Conservation (phyloP, 2,113 vertebrate genomes). For the Dipodomys merriami region DNA sequence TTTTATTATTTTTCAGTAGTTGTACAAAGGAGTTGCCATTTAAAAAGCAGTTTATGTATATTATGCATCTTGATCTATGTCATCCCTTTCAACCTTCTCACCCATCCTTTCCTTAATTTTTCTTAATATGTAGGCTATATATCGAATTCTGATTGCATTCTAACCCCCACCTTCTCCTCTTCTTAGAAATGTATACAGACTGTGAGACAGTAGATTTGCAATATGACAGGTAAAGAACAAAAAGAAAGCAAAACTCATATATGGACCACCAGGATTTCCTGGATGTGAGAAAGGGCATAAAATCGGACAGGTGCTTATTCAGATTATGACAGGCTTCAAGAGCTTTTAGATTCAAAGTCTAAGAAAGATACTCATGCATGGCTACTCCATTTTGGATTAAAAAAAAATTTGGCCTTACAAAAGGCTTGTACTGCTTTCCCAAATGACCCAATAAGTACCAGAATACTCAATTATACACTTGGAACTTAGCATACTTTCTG, state of each 20-base stretch:
- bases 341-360: neutral
- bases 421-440: constrained; percentile 13
- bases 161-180: neutral
- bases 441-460: constrained; percentile 18
- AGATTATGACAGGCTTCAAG: neutral
- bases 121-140: no score
- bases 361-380: neutral
- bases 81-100: no score
- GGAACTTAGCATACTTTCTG: constrained; percentile 32
- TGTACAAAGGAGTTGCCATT: no score
- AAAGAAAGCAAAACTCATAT: neutral
- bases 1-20: no score
- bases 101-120: no score
- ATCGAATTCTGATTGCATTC: no score
- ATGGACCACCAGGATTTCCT: neutral
- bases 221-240: neutral
- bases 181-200: constrained; percentile 15
- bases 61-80: no score
- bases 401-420: constrained; percentile 27
- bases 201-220: neutral
- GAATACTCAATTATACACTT: constrained; percentile 13
- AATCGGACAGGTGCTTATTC: neutral
- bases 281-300: neutral
- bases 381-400: constrained; percentile 28
- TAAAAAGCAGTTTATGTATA: no score